Evolutionary conservation across 2,888 invertebrate species (phyloP).

Genomic region (Tillus elongatus): DNA sequence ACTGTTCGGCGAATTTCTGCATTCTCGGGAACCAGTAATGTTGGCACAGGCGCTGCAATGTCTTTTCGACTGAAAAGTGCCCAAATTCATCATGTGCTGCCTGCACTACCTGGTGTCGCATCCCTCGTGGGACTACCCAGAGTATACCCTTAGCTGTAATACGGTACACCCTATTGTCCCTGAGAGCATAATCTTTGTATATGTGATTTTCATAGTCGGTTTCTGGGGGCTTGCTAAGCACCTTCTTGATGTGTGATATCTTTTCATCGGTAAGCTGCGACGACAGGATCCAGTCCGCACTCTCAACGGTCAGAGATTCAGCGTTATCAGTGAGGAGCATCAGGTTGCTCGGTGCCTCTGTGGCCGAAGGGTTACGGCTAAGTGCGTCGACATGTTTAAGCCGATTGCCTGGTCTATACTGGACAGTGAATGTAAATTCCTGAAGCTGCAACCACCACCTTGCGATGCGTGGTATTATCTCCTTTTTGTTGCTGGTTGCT

Average conservation of each 20-base stretch:
- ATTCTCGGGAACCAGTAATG: constrained; percentile 30
- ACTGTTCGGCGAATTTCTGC: constrained; percentile 19
- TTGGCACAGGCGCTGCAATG: constrained; percentile 20
- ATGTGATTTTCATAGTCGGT: constrained; percentile 19
- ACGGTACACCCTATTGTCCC: constrained; percentile 21
- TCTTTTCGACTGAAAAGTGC: constrained; percentile 28
- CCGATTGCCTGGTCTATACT: constrained; percentile 16
- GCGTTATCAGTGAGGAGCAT: constrained; percentile 21
- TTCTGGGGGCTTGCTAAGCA: constrained; percentile 17
- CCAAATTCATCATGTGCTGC: constrained; percentile 23
- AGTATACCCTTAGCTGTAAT: constrained; percentile 14
- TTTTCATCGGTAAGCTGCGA: constrained; percentile 19
- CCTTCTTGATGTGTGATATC: constrained; percentile 19
- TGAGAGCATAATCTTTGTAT: no score
- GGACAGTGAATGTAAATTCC: constrained; percentile 21
- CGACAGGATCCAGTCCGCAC: constrained; percentile 20
- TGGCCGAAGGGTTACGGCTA: constrained; percentile 22
- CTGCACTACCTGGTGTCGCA: constrained; percentile 17
- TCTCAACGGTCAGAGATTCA: no score
- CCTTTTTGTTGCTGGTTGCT: constrained; percentile 25
- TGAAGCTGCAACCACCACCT: constrained; percentile 26
- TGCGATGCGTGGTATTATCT: constrained; percentile 27
- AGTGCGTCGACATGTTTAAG: constrained; percentile 31
- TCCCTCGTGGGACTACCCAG: constrained; percentile 21
- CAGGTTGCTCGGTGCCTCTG: no score